Base-by-base conservation (phyloP, 2,797 vertebrate genomes). In the Antennarius maculatus region DNA sequence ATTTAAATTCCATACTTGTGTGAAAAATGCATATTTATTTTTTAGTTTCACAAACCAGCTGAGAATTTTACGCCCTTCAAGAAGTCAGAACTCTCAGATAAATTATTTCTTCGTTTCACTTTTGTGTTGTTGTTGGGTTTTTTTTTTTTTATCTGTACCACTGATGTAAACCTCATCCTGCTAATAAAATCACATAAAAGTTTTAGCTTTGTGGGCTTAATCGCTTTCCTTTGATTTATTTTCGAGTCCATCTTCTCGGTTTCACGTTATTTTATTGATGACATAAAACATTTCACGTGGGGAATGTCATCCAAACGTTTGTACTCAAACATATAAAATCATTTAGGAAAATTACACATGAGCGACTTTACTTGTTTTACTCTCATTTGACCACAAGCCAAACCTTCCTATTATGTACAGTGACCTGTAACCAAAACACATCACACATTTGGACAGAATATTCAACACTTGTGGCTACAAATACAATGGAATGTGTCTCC, bases 401-500 rank as follows among this genome's bases (percentile, higher is more conserved):
- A 64, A 85, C 82, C 77, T 73, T 76, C 72, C 75, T 84, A 81
- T 76, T 88, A 90, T 89, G 42, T 89, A 91, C 89, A 90, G 64
- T 7, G 68, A 69, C 42, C 54, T 65, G 74, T 47, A 83, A 83
- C 74, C 80, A 78, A 77, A 83, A 84, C 81, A 89, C 81, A 76
- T 80, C 62, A 88, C 84, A 74, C 39, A 77, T 74, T 78, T 82
- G 81, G 71, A 71, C 81, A 85, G 57, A 74, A 86, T 79, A 86
- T 79, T 81, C 86, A 92, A 92, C 90, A 91, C 90, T 85, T 88
- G 82, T 68, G 87, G 86, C 85, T 86, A 88, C 77, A 83, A 80
- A 85, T 80, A 88, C 83, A 81, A 72, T 10, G 78, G 72, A 60
- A 42, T 56, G 80, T 65, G 78, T 83, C 54, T 76, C 18, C 57